A percentile compares a stretch with the other conserved stretches of the same genome.
Conservation (phyloP, 2,113 vertebrate species). For the Tupaia chinensis region DNA sequence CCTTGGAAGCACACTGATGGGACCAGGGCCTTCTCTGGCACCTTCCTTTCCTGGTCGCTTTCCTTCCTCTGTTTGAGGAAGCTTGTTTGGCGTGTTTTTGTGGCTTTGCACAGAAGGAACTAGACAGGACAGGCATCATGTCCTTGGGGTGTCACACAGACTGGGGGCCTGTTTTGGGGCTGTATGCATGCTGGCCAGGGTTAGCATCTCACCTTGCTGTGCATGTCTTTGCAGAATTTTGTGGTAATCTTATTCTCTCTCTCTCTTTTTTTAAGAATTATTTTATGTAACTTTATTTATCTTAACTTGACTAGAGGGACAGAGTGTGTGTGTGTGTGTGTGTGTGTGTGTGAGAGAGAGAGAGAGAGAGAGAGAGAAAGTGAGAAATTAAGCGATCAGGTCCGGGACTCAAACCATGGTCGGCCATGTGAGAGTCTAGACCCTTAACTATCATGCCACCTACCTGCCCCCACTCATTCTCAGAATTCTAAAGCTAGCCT, state of each 20-base stretch:
- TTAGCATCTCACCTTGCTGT: neutral
- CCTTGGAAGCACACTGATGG: neutral
- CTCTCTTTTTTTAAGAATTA: too few species aligned
- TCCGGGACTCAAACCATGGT: too few species aligned
- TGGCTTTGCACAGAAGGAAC: neutral
- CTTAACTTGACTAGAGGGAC: too few species aligned
- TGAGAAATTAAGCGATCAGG: too few species aligned
- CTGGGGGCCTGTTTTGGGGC: accelerated
- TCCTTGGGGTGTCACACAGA: neutral
- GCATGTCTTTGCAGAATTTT: neutral
- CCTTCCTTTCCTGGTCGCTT: neutral
- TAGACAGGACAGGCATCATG: neutral
- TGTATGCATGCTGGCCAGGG: accelerated
- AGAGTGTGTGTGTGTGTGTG: too few species aligned
- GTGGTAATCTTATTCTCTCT: neutral
- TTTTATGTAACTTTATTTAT: too few species aligned
- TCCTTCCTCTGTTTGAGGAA: neutral
- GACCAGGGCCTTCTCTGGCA: neutral
- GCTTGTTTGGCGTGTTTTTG: neutral
- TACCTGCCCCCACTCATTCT: too few species aligned
- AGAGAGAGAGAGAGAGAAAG: too few species aligned
- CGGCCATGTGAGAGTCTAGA: too few species aligned
- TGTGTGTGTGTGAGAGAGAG: too few species aligned
- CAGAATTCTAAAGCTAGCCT: neutral
- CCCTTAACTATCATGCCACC: too few species aligned